Conservation (phyloP, 2,888 invertebrate species). For the Chrysopilus asiliformis region DNA sequence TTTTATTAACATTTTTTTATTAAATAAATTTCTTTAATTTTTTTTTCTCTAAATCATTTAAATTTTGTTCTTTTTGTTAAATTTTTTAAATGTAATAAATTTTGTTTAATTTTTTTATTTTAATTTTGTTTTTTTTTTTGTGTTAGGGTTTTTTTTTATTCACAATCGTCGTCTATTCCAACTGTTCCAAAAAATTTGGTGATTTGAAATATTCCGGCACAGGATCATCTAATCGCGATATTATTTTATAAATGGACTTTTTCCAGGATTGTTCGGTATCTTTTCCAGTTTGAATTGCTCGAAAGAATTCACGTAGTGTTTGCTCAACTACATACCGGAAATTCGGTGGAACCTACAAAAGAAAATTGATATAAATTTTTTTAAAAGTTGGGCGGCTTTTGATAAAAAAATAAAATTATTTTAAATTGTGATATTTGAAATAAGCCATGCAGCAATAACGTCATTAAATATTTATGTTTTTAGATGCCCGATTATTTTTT, state of each 20-base stretch:
- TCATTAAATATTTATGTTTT: neutral
- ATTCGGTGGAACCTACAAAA: constrained; percentile 96
- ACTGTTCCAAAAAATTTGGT: constrained; percentile 96
- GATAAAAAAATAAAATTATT: constrained; percentile 8
- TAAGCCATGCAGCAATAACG: constrained; percentile 8
- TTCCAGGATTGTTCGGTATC: constrained; percentile 99
- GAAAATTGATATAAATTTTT: constrained; percentile 3
- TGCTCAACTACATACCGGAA: constrained; percentile 96
- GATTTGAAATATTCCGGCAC: constrained; percentile 99
- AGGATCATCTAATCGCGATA: constrained; percentile 95
- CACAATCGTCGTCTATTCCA: constrained; percentile 52
- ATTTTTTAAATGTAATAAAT: constrained; percentile 17
- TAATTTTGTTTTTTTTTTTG: constrained; percentile 10
- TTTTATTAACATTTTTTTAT: constrained; percentile 14
- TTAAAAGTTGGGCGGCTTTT: constrained; percentile 7
- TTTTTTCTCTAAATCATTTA: constrained; percentile 8
- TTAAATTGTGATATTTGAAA: constrained; percentile 5
- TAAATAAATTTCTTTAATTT: constrained; percentile 11
- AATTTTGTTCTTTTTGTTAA: constrained; percentile 7
- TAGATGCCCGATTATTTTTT: too few species aligned
- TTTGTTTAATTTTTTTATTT: constrained; percentile 16
- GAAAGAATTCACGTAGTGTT: constrained; percentile 97
- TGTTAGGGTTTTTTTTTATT: constrained; percentile 19
- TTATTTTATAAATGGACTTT: constrained; percentile 99
- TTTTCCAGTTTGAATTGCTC: constrained; percentile 91